A percentile compares a stretch with the other conserved stretches of the same genome.
phyloP scores from a whole-genome alignment of 2,888 invertebrate species.

The Sylvicola cinctus region DNA sequence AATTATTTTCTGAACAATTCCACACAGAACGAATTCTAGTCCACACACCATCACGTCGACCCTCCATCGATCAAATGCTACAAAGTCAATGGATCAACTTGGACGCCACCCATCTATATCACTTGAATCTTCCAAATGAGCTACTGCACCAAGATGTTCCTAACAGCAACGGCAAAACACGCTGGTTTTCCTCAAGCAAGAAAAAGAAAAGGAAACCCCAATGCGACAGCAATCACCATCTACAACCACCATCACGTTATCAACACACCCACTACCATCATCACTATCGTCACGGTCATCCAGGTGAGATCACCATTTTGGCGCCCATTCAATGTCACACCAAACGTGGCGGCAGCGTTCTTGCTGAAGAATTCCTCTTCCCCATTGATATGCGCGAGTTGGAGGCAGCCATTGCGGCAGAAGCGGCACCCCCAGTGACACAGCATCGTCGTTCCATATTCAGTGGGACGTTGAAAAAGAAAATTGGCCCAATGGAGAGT shows the following conservation, averaged over 20 bases:
- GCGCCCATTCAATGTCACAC: constrained; percentile 23
- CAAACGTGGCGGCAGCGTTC: constrained; percentile 20
- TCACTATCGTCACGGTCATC: neutral
- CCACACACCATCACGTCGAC: constrained; percentile 27
- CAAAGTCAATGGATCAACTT: constrained; percentile 33
- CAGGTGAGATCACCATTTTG: constrained; percentile 19
- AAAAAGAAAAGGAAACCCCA: constrained; percentile 4
- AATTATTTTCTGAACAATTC: constrained; percentile 2
- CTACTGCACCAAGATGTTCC: no score
- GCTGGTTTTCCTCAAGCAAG: constrained; percentile 15
- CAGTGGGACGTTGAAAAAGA: constrained; percentile 22
- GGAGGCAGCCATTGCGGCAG: no score
- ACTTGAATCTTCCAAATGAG: neutral
- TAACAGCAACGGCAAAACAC: no score
- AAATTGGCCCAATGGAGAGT: constrained; percentile 23
- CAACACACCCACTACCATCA: no score
- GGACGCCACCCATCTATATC: constrained; percentile 20
- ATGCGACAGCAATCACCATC: neutral
- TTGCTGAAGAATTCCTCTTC: constrained; percentile 21
- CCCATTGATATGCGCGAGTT: constrained; percentile 20
- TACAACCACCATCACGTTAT: no score
- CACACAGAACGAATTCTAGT: constrained; percentile 27
- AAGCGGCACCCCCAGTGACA: constrained; percentile 9
- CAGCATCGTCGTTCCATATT: constrained; percentile 17
- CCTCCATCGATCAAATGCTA: constrained; percentile 27